These are phyloP conservation scores for Pelobates fuscus DNA, from an alignment of 2,113 vertebrate species.

Conservation along the genomic window DNA sequence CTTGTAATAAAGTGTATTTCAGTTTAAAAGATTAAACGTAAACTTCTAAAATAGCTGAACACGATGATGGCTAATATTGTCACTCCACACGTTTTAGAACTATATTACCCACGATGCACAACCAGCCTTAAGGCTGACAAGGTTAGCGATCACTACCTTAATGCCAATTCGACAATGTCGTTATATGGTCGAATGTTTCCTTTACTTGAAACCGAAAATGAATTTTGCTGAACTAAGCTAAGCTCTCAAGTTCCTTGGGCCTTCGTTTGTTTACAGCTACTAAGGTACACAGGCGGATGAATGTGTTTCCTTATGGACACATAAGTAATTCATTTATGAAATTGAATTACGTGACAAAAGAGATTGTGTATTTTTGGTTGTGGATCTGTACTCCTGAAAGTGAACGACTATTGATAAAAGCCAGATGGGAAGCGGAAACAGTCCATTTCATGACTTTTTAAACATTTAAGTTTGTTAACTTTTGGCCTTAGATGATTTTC, in stretches of 20 bases:
- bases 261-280: conserved; percentile 66
- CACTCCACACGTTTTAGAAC: too few relatives aligned
- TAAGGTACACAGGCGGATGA: conserved; percentile 60
- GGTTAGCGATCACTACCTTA: too few relatives aligned
- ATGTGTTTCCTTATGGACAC: conserved; percentile 71
- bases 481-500: conserved; percentile 60
- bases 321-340: conserved; percentile 76
- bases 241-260: background rate
- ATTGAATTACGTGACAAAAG: conserved; percentile 77
- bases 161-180: too few relatives aligned
- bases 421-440: conserved; percentile 75
- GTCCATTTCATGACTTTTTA: conserved; percentile 74
- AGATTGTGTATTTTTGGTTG: conserved; percentile 73
- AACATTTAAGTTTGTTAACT: conserved; percentile 72
- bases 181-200: too few relatives aligned
- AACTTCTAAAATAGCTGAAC: too few relatives aligned
- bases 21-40: too few relatives aligned
- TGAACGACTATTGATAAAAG: conserved; percentile 69
- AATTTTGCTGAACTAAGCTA: too few relatives aligned
- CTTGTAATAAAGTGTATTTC: too few relatives aligned
- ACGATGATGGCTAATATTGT: too few relatives aligned
- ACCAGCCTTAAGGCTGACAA: too few relatives aligned
- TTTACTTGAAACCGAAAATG: too few relatives aligned
- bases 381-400: conserved; percentile 68
- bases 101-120: too few relatives aligned